Base-by-base conservation (phyloP, 1,140 invertebrate species). In the Linepithema humile region DNA sequence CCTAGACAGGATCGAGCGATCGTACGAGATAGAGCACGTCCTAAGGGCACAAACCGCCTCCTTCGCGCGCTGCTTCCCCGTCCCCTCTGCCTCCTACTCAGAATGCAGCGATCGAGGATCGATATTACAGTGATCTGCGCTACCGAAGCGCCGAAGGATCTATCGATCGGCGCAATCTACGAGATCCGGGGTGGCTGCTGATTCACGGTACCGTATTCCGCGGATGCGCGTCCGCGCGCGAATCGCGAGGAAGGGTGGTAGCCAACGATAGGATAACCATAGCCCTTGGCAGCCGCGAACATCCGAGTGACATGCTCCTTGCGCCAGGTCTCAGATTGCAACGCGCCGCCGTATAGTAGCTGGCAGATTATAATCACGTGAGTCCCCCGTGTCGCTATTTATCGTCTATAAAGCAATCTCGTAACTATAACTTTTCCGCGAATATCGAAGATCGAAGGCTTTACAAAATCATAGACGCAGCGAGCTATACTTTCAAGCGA, bases 191-290 rank as follows among this genome's bases (percentile, higher is more conserved):
- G 55, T 69, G 74, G 65, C 85, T 82, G 86, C 29, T 87, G 86
- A 85, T 85, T 84, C 86, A 70, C 60, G 86, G 83, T 73, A 78
- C 85, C 38, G 83, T 74, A 88, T 80, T 84, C 86, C 85, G 86
- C 82, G 75, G 86, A 73, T 80, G 38, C 82, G 80, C 48, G 80
- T 32, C 45, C 83, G 40, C 73, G 59, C 59, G 43, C 60, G 43
- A 86, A 86, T 83, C 35, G 72, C 65, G 83, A 57, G 43, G 48
- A 62, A 32, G 74, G 62, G 59, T 67, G 55, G 60, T 87, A 82
- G 72, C 82, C 83, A 78, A 86, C 88, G 89, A 89, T 86, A 87
- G 89, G 89, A 89, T 90, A 90, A 90, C 89, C 86, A 90, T 90
- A 90, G 89, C 84, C 86, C 85, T 88, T 89, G 89, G 86, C 88